Base-by-base conservation (phyloP, 2,888 invertebrate species). In the Drosophila histrio region DNA sequence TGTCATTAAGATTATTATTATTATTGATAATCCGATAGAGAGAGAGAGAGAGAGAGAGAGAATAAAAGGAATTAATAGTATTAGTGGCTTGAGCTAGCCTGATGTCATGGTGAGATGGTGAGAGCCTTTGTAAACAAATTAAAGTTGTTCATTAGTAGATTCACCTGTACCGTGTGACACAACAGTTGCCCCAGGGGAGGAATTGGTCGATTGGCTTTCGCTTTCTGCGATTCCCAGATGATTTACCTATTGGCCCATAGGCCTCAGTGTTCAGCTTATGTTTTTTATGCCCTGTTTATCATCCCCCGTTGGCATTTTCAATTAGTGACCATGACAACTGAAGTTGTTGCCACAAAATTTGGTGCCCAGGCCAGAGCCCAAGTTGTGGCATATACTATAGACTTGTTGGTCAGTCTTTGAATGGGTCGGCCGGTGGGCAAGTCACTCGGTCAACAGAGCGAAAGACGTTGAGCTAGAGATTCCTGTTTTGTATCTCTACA, bases 301-400 rank as follows among this genome's bases (percentile, higher is more conserved):
- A 71, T 61, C 77, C 78, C 83, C 65, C 54, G 50, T 34, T 28
- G 54, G 44, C 67, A 36, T 47, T 76, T 79, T 82, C 88, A 81
- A 80, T 87, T 81, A 85, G 82, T 81, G 75, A 63, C 65, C 86
- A 81, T 81, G 88, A 71, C 83, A 81, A 81, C 80, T 72, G 39
- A 62, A 64, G 52, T 69, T 73, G 67, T 64, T 66, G 43, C 54
- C 64, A 64, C 52, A 53, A 57, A 56, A 50, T 53, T 36, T n/a
- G 54, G 61, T 38, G 47, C 7, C 19, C 38, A 6, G n/a, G 2
- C 38, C 38, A 9, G 36, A 38, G 66, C 24, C 24, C 8, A n/a
- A 49, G 15, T 3, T 22, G n/a, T 21, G 32, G 68, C 38, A 11
- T 2, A 26, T 17, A 7, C n/a, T n/a, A n/a, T 24, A 39, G 15